Base-by-base conservation (phyloP, 2,113 vertebrate species). In the Oceanodroma tethys region DNA sequence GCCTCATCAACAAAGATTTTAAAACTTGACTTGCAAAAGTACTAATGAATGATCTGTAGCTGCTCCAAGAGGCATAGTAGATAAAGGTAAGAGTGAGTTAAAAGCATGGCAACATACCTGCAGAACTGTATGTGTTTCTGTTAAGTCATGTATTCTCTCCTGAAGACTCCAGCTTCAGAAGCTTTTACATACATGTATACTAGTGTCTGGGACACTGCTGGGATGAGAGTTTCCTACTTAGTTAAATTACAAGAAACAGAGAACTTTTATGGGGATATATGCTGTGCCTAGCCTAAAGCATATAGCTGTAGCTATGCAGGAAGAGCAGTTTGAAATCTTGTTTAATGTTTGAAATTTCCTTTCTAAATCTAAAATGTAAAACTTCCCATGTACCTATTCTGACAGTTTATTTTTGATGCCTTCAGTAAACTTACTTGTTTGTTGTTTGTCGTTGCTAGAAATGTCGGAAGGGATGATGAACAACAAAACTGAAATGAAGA, bases 401-500 rank as follows among this genome's bases (percentile, higher is more conserved):
- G 83, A 21, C 23, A 48, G 73, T 4, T 26, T 67, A 40, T 80
- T 81, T 88, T 65, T 66, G 34, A 34, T 74, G 56, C 36, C 36
- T 65, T 59, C 21, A 32, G 40, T 29, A 38, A 70, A 71, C 85
- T 94, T 93, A 98, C 98, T 93, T 76, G 85, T 80, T 53, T 89
- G 48, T 22, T 90, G 62, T 4, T 22, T 20, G 0, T 60, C 47
- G 2, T 11, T 9, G 8, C 3, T 50, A 12, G 98, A 95, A 30
- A 98, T 7, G 70, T 75, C 70, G 8, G 99, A 98, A 16, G 99
- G 99, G 45, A 99, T 72, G 55, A 99, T n/a, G 95, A 99, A 99
- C 95, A 99, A 86, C 86, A 99, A n/a, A 40, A 98, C 0, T 1
- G 98, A 73, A 52, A 99, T 96, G 40, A 99, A 98, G 43, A 99